phyloP scores from a whole-genome alignment of 2,888 invertebrate genomes.

The Phyto melanocephala region DNA sequence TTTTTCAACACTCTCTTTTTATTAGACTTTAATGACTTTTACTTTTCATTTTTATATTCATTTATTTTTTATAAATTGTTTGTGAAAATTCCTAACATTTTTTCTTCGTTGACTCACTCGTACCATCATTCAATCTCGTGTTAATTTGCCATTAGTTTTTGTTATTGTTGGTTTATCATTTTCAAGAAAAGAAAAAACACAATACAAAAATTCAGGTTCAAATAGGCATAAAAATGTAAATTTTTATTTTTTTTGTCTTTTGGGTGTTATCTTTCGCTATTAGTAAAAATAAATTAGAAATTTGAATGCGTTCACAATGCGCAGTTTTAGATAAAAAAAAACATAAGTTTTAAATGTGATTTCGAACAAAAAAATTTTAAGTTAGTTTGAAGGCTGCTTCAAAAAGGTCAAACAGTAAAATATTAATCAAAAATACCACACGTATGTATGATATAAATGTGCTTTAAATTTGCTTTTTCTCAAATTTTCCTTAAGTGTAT shows the following conservation, averaged over 20 bases:
- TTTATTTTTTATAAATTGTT: conserved; percentile 10
- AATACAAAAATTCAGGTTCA: conserved; percentile 43
- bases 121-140: conserved; percentile 39
- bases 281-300: neutral
- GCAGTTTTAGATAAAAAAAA: no score
- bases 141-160: conserved; percentile 38
- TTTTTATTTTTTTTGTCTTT: conserved; percentile 4
- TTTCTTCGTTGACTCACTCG: neutral
- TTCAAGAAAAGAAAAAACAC: neutral
- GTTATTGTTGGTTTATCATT: conserved; percentile 13
- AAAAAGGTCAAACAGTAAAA: no score
- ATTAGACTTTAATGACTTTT: conserved; percentile 51
- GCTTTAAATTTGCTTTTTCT: neutral
- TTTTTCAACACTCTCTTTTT: conserved; percentile 31
- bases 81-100: conserved; percentile 7
- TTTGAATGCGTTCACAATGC: no score
- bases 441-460: no score
- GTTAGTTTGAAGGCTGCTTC: no score
- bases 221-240: conserved; percentile 42
- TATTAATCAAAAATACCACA: no score
- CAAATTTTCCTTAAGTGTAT: neutral
- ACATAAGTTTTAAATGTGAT: no score
- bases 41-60: conserved; percentile 50
- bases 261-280: neutral
- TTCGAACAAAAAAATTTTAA: no score